phyloP scores from a whole-genome alignment of 2,797 vertebrate genomes.

The Takifugu ocellatus region DNA sequence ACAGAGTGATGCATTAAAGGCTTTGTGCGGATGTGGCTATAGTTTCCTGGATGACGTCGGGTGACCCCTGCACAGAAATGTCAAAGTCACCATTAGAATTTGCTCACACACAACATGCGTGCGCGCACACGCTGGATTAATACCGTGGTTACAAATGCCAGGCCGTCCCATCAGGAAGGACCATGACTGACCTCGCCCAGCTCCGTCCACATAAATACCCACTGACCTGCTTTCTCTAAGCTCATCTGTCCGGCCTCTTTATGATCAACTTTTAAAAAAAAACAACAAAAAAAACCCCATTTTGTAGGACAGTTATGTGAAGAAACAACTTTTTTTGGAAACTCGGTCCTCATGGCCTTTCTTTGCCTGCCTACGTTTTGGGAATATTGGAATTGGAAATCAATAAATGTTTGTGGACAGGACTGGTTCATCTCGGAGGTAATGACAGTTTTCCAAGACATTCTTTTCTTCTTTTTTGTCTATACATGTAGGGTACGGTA shows the following conservation, averaged over 20 bases:
- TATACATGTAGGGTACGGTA: too few species aligned
- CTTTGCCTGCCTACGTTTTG: background rate
- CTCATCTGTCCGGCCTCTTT: conserved; percentile 33
- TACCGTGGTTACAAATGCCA: conserved; percentile 29
- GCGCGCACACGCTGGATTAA: conserved; percentile 29
- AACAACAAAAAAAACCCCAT: conserved; percentile 13
- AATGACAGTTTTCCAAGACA: conserved; percentile 9
- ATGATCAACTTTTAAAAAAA: conserved; percentile 47
- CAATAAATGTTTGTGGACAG: conserved; percentile 31
- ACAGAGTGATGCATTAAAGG: conserved; percentile 57
- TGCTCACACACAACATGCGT: conserved; percentile 5
- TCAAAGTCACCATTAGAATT: conserved; percentile 29
- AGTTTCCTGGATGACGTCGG: conserved; percentile 55
- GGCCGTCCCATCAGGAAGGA: conserved; percentile 10
- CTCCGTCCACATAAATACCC: conserved; percentile 61
- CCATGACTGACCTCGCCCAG: conserved; percentile 13
- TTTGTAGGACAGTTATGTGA: conserved; percentile 37
- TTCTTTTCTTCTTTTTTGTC: conserved; percentile 2
- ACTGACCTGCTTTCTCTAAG: conserved; percentile 69
- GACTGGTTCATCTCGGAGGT: background rate
- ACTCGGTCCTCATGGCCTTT: conserved; percentile 10
- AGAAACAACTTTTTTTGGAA: conserved; percentile 20
- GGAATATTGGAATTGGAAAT: conserved; percentile 45
- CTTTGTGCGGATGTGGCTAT: conserved; percentile 43
- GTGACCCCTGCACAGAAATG: conserved; percentile 21